Evolutionary conservation across 1,140 invertebrate species (phyloP), one percentile per base, ranked within the genome.

Genomic region (Heliconius nattereri): DNA sequence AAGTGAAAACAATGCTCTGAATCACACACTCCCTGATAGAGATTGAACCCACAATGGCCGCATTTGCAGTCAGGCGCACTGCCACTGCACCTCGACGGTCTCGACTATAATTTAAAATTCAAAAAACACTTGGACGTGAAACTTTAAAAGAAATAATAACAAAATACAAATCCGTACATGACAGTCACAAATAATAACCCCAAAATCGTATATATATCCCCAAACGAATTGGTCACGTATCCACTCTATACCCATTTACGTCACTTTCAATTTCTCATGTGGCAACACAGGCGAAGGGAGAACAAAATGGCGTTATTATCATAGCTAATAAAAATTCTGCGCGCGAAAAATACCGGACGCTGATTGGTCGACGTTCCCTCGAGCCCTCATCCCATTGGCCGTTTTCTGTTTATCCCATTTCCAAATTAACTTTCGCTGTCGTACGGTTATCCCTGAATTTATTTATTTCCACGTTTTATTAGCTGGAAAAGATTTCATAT

Each of bases 371-470:
- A 66, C 84, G 80, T 85, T 88, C 89, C 91, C 90, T 78, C 81
- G 91, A 83, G 89, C 84, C 81, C 82, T 71, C 82, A 76, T 85
- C 79, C 87, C 85, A 94, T 94, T 94, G 92, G 92, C 84, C 83
- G 88, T 66, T 80, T 86, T 76, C 84, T 91, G 88, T 90, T 94
- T 92, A 93, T 94, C 90, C 90, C 92, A 93, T 94, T 94, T 94
- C 93, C 92, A 93, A 93, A 94, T 94, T 94, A 93, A 94, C 91
- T 94, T 92, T 93, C 92, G 89, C 90, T 91, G 89, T 90, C 90
- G 87, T 87, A 87, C 89, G 87, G 90, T 92, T 93, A 90, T 86
- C 85, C 85, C 83, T 82, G 89, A 93, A 94, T 94, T 92, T 94
- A 90, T 91, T 89, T 91, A 86, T 89, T 91, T 89, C 57, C 85